These are phyloP conservation scores for Yponomeuta plumbellus DNA, from an alignment of 2,888 invertebrate species.

Conservation along the genomic window DNA sequence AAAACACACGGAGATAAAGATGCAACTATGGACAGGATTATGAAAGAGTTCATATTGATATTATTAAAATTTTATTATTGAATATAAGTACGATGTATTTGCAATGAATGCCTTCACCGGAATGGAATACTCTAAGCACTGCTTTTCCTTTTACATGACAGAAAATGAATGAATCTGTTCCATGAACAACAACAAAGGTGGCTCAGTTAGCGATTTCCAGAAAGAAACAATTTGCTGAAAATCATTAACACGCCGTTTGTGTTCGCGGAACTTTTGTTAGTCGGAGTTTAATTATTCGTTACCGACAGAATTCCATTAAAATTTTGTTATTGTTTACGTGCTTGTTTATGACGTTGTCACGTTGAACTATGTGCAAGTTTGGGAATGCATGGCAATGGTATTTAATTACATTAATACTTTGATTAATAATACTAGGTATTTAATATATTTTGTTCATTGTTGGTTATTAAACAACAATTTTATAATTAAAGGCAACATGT, in stretches of 20 bases:
- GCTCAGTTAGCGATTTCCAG: not conserved
- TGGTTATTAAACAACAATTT: too few species aligned
- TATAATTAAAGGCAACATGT: too few species aligned
- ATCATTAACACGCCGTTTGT: not conserved
- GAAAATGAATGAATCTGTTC: not conserved
- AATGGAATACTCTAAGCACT: not conserved
- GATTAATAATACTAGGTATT: too few species aligned
- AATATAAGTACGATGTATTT: not conserved
- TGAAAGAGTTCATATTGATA: not conserved
- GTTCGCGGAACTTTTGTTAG: not conserved
- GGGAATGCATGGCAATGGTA: too few species aligned
- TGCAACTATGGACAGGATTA: not conserved
- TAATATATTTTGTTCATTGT: too few species aligned
- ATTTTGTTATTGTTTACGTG: too few species aligned
- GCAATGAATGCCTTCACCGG: not conserved
- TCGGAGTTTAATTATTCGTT: not conserved
- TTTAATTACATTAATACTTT: too few species aligned
- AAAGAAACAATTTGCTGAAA: not conserved
- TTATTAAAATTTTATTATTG: not conserved
- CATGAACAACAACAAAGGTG: not conserved
- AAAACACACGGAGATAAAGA: not conserved
- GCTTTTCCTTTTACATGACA: not conserved
- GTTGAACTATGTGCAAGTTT: too few species aligned
- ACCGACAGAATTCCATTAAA: not conserved
- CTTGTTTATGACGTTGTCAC: too few species aligned